Base-by-base conservation (phyloP, 2,797 vertebrate species). In the Sparidentex hasta region DNA sequence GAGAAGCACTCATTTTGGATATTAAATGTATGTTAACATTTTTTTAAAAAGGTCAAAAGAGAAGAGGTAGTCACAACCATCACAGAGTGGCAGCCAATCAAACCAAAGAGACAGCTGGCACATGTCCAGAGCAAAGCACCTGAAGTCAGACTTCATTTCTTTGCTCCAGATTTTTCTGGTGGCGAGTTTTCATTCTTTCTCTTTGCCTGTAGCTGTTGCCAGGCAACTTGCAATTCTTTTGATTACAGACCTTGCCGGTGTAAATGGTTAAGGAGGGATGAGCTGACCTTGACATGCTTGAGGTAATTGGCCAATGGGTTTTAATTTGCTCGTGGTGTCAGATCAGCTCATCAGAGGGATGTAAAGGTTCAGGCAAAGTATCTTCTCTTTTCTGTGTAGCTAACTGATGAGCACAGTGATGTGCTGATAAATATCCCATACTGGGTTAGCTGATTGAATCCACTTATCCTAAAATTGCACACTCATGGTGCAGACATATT, bases 181-280 rank as follows among this genome's bases (percentile, higher is more conserved):
- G 50, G 27, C 57, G 51, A 47, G 18, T 77, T 55, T 44, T 68
- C 13, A 4, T 13, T 70, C 11, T 59, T 50, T 68, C 33, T 47
- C 16, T 70, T 67, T 13, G 29, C 48, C 25, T 5, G 4, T 14
- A 58, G 73, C 73, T 80, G 87, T 90, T 86, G 85, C 88, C 82
- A 90, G 78, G 87, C 86, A 91, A 88, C 87, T 81, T 76, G 65
- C n/a, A 63, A 12, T 59, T 80, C 20, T 68, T 33, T 81, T 79
- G 20, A 61, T 51, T 14, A 13, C n/a, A 55, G 21, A 74, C 29
- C 80, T 79, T 71, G n/a, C 52, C 44, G 27, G 11, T 44, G 57
- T 63, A 58, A 5, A 21, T 48, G 65, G 61, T 78, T 17, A 25
- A 8, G 1, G 18, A 44, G 16, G 20, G 67, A 62, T 8, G 13